Evolutionary conservation across 2,113 vertebrate species (phyloP).

Genomic region (Galeopterus variegatus): DNA sequence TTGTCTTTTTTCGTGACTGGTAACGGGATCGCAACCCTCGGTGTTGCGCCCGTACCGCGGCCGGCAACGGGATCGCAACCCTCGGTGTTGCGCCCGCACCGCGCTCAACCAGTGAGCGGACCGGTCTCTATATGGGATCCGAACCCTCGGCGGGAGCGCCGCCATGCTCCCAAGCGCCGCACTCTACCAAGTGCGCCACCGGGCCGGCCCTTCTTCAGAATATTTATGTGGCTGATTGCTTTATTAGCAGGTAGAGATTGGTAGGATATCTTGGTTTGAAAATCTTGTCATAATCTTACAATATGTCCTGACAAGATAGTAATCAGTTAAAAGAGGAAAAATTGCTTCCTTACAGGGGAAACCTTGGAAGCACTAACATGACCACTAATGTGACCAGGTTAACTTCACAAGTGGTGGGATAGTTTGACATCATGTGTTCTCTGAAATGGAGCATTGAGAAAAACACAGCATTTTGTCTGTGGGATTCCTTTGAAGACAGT

Average conservation of each 20-base stretch:
- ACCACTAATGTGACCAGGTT: neutral
- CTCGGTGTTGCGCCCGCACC: no score
- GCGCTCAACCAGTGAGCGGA: no score
- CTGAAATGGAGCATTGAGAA: neutral
- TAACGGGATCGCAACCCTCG: no score
- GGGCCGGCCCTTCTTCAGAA: neutral
- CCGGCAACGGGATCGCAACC: no score
- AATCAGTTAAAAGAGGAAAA: neutral
- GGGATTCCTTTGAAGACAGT: neutral
- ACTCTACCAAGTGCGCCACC: no score
- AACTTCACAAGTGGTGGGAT: neutral
- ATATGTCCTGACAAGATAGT: neutral
- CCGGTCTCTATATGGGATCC: no score
- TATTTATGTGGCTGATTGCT: neutral
- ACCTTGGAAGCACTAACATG: neutral
- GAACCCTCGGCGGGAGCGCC: no score
- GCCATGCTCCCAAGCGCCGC: no score
- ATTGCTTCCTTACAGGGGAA: neutral
- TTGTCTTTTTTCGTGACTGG: no score
- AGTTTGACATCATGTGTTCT: neutral
- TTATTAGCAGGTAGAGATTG: conserved; percentile 17
- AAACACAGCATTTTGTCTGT: neutral
- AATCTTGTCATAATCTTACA: conserved; percentile 31
- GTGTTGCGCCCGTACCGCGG: no score
- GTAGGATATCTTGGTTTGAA: conserved; percentile 34